These are phyloP conservation scores for Catamblyrhynchus diadema DNA, from an alignment of 2,797 vertebrate species.

Conservation along the genomic window DNA sequence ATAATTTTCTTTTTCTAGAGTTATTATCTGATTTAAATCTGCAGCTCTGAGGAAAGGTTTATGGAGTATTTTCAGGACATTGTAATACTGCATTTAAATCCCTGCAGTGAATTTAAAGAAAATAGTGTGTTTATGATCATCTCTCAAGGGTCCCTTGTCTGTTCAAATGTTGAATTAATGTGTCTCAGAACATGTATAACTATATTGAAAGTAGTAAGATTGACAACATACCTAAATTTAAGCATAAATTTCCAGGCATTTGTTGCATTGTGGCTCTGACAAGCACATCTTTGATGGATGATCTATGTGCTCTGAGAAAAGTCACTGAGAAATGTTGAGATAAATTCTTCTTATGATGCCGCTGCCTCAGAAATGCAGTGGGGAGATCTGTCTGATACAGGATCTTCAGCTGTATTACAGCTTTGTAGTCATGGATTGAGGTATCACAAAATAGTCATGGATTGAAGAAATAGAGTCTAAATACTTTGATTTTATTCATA, in stretches of 20 bases:
- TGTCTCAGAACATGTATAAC: background rate
- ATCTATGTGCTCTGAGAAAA: background rate
- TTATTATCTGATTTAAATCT: background rate
- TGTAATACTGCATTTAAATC: background rate
- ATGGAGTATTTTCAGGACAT: background rate
- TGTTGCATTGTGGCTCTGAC: background rate
- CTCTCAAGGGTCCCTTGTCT: background rate
- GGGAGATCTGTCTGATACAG: background rate
- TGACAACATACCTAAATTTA: background rate
- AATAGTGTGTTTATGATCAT: background rate
- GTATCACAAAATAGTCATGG: background rate
- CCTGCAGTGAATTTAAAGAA: background rate
- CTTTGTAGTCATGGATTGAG: accelerated
- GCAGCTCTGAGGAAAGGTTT: background rate
- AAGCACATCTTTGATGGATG: background rate
- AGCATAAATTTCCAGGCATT: background rate
- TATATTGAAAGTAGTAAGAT: background rate
- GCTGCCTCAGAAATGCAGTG: background rate
- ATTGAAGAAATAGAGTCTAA: background rate
- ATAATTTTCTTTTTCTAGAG: background rate
- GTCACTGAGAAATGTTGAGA: background rate
- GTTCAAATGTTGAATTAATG: background rate
- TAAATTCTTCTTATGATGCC: background rate
- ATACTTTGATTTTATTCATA: background rate
- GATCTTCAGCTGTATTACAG: background rate